phyloP scores from a whole-genome alignment of 2,113 vertebrate genomes.

The Oncorhynchus keta region DNA sequence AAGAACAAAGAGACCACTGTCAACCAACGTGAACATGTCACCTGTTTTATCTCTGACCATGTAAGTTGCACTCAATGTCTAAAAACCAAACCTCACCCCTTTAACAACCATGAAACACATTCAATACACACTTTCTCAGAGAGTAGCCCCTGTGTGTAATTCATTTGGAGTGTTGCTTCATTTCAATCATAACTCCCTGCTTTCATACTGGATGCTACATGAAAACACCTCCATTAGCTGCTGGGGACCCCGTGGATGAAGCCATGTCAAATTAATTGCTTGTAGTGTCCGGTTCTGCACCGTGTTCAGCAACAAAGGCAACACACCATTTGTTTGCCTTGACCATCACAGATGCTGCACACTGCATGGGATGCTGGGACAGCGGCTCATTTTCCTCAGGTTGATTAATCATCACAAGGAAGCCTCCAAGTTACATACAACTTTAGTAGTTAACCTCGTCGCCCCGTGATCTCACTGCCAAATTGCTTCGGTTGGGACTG shows the following conservation, averaged over 20 bases:
- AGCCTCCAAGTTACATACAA: conserved; percentile 88
- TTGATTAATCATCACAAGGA: conserved; percentile 89
- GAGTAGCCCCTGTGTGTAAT: background rate
- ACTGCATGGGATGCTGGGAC: conserved; percentile 75
- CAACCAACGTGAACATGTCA: too few species aligned
- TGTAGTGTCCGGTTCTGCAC: conserved; percentile 68
- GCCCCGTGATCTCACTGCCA: conserved; percentile 85
- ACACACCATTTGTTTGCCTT: conserved; percentile 77
- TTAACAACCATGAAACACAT: background rate
- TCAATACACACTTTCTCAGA: background rate
- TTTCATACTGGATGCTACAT: conserved; percentile 50
- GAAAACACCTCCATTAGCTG: conserved; percentile 71
- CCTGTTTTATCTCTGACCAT: too few species aligned
- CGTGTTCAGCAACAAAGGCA: conserved; percentile 73
- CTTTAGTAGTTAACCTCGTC: conserved; percentile 93
- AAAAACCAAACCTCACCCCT: background rate
- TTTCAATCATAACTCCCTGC: conserved; percentile 27
- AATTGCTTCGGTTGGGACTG: conserved; percentile 81
- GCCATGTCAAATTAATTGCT: conserved; percentile 78
- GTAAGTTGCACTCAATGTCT: too few species aligned
- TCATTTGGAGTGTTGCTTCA: background rate
- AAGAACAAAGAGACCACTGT: background rate
- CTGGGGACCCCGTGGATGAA: conserved; percentile 63
- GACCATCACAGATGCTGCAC: conserved; percentile 76
- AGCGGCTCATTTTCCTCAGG: conserved; percentile 75